Percentiles rank a stretch among this genome's conserved stretches.
Evolutionary conservation across 1,140 invertebrate genomes (phyloP).

Genomic region (Cryptotermes secundus): DNA sequence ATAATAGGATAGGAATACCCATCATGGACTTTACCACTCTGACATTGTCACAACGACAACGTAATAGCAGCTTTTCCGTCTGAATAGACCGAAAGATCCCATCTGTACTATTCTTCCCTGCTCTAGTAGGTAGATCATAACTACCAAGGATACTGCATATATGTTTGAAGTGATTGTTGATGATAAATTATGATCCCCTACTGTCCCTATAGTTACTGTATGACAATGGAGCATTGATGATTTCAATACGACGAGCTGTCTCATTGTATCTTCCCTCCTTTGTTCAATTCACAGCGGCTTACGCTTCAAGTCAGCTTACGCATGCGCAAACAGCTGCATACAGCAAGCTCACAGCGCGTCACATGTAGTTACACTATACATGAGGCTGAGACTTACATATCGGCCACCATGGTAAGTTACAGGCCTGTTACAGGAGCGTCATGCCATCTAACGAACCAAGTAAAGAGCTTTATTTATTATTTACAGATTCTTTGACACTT

Average conservation of each 20-base stretch:
- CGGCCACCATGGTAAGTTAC: too few relatives aligned
- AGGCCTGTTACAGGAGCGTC: too few relatives aligned
- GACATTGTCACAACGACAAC: neutral
- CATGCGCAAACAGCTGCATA: neutral
- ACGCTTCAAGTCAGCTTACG: too few relatives aligned
- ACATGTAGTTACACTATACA: too few relatives aligned
- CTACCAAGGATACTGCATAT: neutral
- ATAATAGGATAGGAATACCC: neutral
- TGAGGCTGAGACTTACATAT: too few relatives aligned
- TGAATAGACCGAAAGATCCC: neutral
- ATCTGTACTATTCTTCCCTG: neutral
- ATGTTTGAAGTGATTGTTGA: neutral
- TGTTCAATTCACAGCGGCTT: neutral
- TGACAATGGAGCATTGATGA: constrained; percentile 1
- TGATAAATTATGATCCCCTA: neutral
- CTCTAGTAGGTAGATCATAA: neutral
- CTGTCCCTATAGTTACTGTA: neutral
- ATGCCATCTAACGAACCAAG: too few relatives aligned
- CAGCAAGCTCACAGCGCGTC: too few relatives aligned
- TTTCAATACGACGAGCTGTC: neutral
- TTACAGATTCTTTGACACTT: too few relatives aligned
- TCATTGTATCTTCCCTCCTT: neutral
- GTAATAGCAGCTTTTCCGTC: neutral
- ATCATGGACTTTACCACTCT: neutral
- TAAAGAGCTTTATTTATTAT: too few relatives aligned